Evolutionary conservation across 2,797 vertebrate species (phyloP).

Genomic region (Gouania willdenowi): DNA sequence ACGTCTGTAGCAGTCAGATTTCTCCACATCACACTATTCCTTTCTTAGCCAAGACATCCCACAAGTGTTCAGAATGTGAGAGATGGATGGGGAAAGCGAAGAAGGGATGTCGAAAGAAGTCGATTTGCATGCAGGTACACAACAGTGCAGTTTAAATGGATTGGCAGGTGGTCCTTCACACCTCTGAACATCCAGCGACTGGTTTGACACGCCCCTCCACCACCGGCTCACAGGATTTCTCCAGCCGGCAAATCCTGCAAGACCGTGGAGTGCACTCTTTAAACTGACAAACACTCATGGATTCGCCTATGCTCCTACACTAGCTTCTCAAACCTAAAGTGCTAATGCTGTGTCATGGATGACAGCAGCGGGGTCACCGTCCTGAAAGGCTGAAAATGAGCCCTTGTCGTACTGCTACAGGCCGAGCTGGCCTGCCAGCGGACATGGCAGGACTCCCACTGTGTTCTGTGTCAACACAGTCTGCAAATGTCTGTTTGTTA

Average conservation of each 20-base stretch:
- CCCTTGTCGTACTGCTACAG: constrained; percentile 50
- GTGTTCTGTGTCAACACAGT: constrained; percentile 57
- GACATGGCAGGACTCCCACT: constrained; percentile 50
- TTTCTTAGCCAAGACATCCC: constrained; percentile 33
- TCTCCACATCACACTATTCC: constrained; percentile 42
- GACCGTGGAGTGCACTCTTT: constrained; percentile 7
- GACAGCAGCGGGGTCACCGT: constrained; percentile 46
- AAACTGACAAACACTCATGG: constrained; percentile 11
- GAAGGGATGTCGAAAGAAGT: constrained; percentile 24
- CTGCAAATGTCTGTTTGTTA: constrained; percentile 60
- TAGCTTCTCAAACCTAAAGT: constrained; percentile 18
- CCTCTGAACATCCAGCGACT: constrained; percentile 28
- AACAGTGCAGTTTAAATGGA: constrained; percentile 51
- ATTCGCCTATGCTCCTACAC: constrained; percentile 12
- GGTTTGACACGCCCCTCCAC: constrained; percentile 27
- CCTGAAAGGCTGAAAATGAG: constrained; percentile 53
- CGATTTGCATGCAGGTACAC: constrained; percentile 48
- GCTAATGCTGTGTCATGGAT: constrained; percentile 52
- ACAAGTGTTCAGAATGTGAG: constrained; percentile 8
- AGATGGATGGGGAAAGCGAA: constrained; percentile 11
- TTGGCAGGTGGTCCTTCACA: constrained; percentile 44
- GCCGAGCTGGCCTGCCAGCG: constrained; percentile 45
- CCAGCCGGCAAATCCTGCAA: constrained; percentile 14
- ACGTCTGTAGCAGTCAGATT: constrained; percentile 28
- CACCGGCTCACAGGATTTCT: constrained; percentile 21